phyloP scores from a whole-genome alignment of 1,140 invertebrate genomes.

The Neelides sp. region DNA sequence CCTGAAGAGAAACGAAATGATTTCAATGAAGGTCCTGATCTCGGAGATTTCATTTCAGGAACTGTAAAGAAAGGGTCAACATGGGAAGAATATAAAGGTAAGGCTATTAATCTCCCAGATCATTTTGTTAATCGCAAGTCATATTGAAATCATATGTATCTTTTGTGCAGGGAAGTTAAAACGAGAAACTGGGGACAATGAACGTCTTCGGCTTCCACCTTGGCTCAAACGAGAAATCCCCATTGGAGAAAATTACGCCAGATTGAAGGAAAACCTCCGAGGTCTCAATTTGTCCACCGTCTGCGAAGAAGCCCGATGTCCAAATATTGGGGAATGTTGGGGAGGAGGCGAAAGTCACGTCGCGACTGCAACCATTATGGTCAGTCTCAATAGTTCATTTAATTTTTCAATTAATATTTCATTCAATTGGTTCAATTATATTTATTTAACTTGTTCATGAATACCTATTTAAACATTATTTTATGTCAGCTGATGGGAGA shows the following conservation, averaged over 20 bases:
- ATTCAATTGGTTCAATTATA: neutral
- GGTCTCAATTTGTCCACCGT: constrained; percentile 89
- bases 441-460: neutral
- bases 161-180: constrained; percentile 51
- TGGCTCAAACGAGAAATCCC: constrained; percentile 96
- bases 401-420: neutral
- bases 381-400: constrained; percentile 35
- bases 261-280: constrained; percentile 71
- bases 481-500: constrained; percentile 69
- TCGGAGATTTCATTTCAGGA: constrained; percentile 42
- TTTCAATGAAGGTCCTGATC: constrained; percentile 36
- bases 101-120: neutral
- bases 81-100: constrained; percentile 55
- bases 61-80: constrained; percentile 42
- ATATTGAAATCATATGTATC: neutral
- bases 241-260: constrained; percentile 50
- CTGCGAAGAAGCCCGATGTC: constrained; percentile 96
- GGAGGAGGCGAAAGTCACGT: constrained; percentile 78
- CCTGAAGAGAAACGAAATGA: constrained; percentile 19
- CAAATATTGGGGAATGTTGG: constrained; percentile 99
- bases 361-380: constrained; percentile 83
- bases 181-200: constrained; percentile 63
- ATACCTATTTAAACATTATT: constrained; percentile 14
- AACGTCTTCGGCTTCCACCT: constrained; percentile 74
- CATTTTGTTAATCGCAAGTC: neutral